Conservation (phyloP, 2,888 invertebrate genomes). For the Brachypalpus laphriformis region DNA sequence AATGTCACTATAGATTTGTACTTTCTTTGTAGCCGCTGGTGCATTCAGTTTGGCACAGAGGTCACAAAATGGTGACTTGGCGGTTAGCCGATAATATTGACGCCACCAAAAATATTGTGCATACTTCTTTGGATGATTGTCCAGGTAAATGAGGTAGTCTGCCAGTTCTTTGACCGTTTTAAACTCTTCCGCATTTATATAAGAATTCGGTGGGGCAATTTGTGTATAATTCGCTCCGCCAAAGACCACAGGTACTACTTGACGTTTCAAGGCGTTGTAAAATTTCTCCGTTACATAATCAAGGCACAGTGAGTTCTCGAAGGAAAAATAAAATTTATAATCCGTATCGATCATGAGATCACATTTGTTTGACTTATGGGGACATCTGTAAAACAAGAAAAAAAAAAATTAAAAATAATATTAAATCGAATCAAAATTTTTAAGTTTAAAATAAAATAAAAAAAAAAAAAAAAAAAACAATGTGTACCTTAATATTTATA, state of each 20-base stretch:
- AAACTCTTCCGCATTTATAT: constrained; percentile 87
- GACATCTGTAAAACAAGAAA: constrained; percentile 77
- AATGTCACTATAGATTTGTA: constrained; percentile 79
- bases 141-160: constrained; percentile 83
- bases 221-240: constrained; percentile 87
- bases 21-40: constrained; percentile 74
- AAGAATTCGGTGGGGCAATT: constrained; percentile 86
- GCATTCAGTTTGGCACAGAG: constrained; percentile 79
- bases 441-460: neutral
- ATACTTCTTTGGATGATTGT: constrained; percentile 84
- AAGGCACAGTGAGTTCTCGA: constrained; percentile 88
- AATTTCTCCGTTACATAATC: constrained; percentile 89
- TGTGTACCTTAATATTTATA: no score
- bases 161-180: constrained; percentile 85
- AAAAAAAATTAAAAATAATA: neutral
- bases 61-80: constrained; percentile 78
- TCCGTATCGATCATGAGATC: constrained; percentile 82
- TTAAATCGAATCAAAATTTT: no score
- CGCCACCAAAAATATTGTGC: constrained; percentile 88
- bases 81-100: constrained; percentile 83
- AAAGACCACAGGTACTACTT: constrained; percentile 87
- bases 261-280: constrained; percentile 77
- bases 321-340: constrained; percentile 87
- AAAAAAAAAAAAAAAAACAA: no score
- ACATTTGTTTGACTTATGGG: constrained; percentile 79